Conservation (phyloP, 2,888 invertebrate species). For the Dicycla oo region DNA sequence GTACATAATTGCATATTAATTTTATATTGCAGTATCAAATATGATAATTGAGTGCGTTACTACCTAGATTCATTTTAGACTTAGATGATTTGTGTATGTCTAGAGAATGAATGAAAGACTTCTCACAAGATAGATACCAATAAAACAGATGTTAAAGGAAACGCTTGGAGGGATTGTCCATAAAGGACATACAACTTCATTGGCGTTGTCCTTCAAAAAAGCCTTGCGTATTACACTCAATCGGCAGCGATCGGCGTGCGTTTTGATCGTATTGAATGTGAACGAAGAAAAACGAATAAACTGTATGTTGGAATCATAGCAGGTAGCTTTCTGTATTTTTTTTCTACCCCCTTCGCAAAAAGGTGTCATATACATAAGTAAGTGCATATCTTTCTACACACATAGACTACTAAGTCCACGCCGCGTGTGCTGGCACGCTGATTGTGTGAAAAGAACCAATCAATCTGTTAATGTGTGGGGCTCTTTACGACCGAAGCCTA, state of each 20-base stretch:
- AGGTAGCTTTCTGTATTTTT: too few species aligned
- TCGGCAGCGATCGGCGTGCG: background rate
- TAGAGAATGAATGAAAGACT: too few species aligned
- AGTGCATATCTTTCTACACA: background rate
- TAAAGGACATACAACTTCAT: background rate
- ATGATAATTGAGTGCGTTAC: background rate
- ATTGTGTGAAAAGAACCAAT: background rate
- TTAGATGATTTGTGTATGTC: background rate
- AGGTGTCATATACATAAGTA: background rate
- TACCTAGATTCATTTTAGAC: background rate
- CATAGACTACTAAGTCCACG: too few species aligned
- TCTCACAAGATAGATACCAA: background rate
- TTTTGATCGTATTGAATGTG: background rate
- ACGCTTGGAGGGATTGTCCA: background rate
- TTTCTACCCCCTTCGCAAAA: too few species aligned
- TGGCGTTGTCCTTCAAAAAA: background rate
- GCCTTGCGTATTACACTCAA: background rate
- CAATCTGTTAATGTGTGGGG: too few species aligned
- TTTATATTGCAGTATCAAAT: background rate
- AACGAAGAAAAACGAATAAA: background rate
- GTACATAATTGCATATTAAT: slow-evolving; percentile 4
- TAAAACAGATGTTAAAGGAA: too few species aligned
- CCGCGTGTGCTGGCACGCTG: too few species aligned
- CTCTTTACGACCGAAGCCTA: too few species aligned
- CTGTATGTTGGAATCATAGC: background rate